These are phyloP conservation scores for Tuta absoluta DNA, from an alignment of 2,888 invertebrate species.

Conservation along the genomic window DNA sequence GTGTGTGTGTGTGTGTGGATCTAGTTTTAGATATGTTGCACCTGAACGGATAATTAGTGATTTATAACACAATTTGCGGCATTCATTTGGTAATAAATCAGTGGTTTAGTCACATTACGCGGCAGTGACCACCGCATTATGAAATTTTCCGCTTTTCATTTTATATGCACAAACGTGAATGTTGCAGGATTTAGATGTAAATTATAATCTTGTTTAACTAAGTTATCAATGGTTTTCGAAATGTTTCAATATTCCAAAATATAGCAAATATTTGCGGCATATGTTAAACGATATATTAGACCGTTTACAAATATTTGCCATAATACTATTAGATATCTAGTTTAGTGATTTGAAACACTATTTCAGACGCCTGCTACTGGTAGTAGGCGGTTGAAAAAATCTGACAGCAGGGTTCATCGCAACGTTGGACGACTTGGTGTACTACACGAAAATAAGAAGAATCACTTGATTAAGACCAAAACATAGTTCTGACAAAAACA, in stretches of 20 bases:
- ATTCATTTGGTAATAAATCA: slow-evolving; percentile 12
- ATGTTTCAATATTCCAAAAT: neutral
- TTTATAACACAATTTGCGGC: slow-evolving; percentile 2
- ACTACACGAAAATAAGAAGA: no score
- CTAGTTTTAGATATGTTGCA: no score
- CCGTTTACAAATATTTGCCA: no score
- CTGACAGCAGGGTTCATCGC: no score
- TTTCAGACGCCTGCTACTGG: no score
- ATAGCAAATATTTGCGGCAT: no score
- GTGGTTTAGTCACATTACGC: slow-evolving; percentile 11
- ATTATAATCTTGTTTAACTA: neutral
- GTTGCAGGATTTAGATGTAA: neutral
- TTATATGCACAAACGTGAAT: neutral
- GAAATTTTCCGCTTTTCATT: neutral
- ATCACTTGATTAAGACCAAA: neutral
- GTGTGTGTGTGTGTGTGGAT: no score
- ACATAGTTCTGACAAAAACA: neutral
- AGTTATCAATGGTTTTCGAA: neutral
- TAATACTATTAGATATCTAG: no score
- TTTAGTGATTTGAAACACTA: no score
- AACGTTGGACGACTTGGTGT: no score
- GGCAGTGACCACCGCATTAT: slow-evolving; percentile 1
- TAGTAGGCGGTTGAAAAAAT: no score
- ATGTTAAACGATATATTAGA: no score
- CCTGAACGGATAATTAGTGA: slow-evolving; percentile 5